Evolutionary conservation across 2,797 vertebrate species (phyloP), one percentile per base, ranked within the genome.

Genomic region (Scolopax rusticola): DNA sequence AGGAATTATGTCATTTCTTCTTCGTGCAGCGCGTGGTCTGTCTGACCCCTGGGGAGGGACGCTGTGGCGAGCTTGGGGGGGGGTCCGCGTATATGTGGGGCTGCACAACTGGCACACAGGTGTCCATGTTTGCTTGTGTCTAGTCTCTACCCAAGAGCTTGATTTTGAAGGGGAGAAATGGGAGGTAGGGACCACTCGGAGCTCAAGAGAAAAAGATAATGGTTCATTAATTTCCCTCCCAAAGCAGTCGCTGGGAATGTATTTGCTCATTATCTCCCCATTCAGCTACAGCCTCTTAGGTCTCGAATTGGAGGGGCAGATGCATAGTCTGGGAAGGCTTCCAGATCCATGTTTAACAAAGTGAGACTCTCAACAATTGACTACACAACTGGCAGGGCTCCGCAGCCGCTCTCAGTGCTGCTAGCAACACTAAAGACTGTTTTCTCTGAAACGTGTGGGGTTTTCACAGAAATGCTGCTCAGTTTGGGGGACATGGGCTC

Each of bases 251-350:
- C 86, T 68, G 80, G 75, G 84, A 95, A 93, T 73, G 71, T 94
- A 94, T 94, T 95, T 95, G 85, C 86, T 96, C 93, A 95, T 96
- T 95, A 97, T 90, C 88, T 92, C 64, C 75, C 64, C 94, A 94
- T 97, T 97, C 96, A 96, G 94, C 81, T 82, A 59, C 88, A 95
- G 90, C 60, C 93, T 96, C 95, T 97, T 77, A 94, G 91, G 84
- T 89, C 90, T 95, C 10, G 27, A 94, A 93, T 93, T 94, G 93
- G 68, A 97, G 86, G 86, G 91, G 95, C 94, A 95, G 96, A 97
- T 95, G 94, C 86, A 24, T 27, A n/a, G 41, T 77, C 94, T 90
- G 95, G 96, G 95, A 96, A 96, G 74, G 86, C 38, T 95, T 97
- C 96, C 96, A 96, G 96, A 64, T 87, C 90, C 61, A 1, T 61